Evolutionary conservation across 1,140 invertebrate genomes (phyloP), one percentile per base, ranked within the genome.

Genomic region (Nautilus pompilius): DNA sequence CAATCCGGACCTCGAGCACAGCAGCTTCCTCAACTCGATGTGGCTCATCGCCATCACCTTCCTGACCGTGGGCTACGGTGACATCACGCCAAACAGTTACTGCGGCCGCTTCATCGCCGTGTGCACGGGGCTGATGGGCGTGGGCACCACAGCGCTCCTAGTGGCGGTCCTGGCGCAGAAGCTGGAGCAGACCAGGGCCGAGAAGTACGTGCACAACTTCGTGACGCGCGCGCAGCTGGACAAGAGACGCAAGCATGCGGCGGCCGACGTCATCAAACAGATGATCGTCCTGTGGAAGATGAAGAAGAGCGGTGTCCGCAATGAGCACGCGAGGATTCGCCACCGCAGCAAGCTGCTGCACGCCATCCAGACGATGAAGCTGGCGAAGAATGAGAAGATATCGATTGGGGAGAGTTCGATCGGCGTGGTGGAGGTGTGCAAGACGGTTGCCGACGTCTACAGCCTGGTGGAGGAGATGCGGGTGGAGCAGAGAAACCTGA

Each of bases 111-210:
- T 73, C 57, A 72, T 80, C 28, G 54, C 65, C 10, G 78, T 80
- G 1, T 49, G 73, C 15, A 76, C 76, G 5, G 77, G 77, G 13
- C 65, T 79, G 28, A 73, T 77, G 66, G 77, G 77, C 5, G 73
- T 77, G n/a, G 77, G 77, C 5, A 76, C 72, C 26, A 80, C 76
- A 6, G 77, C 77, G 10, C 63, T 79, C 8, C 68, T 78, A 45
- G 80, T 82, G 1, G 81, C 81, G 13, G 81, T 82, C 20, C 63
- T 82, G 8, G 77, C 80, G 3, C 70, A 72, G 56, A 82, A 82
- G 64, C 64, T 82, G 2, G 80, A 82, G 69, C 75, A 80, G 53
- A 73, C 74, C 0, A 57, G 80, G 17, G 72, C 80, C 5, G 80
- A 82, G 60, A 80, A 74, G 63, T 76, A 68, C 58, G 69, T 73